A percentile compares a stretch with the other conserved stretches of the same genome.
Evolutionary conservation across 2,888 invertebrate species (phyloP).

Genomic region (Rhopalosiphum nymphaeae): DNA sequence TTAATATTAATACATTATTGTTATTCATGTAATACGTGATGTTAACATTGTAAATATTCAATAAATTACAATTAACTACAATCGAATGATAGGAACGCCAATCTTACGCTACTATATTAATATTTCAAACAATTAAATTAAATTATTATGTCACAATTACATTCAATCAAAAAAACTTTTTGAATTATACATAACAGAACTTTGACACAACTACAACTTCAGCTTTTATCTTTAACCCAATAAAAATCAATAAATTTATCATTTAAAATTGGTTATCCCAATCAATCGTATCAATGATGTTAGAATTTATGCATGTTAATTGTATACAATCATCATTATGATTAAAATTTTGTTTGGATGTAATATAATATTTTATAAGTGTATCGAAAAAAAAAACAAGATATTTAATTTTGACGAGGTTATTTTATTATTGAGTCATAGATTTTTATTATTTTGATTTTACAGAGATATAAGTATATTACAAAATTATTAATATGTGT

Average conservation of each 20-base stretch:
- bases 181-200: background rate
- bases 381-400: background rate
- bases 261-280: background rate
- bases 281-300: background rate
- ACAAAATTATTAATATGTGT: background rate
- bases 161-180: background rate
- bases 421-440: background rate
- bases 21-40: background rate
- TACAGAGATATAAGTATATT: background rate
- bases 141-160: background rate
- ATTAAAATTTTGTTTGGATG: background rate
- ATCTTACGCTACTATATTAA: background rate
- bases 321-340: background rate
- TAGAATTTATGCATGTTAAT: background rate
- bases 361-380: background rate
- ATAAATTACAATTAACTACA: background rate
- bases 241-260: background rate
- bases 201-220: background rate
- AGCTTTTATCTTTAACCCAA: background rate
- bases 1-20: slow-evolving; percentile 46
- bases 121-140: background rate
- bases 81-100: background rate
- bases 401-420: background rate
- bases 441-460: background rate
- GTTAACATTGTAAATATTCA: background rate